These are phyloP conservation scores for Doris montereyensis DNA, from an alignment of 2,888 invertebrate species.

Conservation along the genomic window DNA sequence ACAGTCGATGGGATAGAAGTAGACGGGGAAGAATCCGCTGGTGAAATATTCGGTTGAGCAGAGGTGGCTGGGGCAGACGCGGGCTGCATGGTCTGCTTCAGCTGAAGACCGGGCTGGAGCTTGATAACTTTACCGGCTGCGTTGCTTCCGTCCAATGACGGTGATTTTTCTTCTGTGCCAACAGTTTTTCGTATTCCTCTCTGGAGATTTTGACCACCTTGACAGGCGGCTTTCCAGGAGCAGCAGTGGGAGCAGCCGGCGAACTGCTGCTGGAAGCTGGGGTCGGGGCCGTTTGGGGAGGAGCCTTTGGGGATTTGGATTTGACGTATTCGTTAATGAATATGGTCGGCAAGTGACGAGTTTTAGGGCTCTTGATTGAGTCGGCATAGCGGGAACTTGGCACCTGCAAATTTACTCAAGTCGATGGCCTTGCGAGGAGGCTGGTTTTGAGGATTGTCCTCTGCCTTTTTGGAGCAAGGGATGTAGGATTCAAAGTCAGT, in stretches of 20 bases:
- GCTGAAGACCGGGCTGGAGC: conserved; percentile 43
- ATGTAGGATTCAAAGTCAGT: conserved; percentile 40
- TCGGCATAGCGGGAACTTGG: conserved; percentile 35
- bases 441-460: neutral
- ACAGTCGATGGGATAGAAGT: no score
- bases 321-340: conserved; percentile 36
- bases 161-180: conserved; percentile 46
- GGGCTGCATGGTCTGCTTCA: conserved; percentile 18
- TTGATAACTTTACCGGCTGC: conserved; percentile 41
- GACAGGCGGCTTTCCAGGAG: conserved; percentile 30
- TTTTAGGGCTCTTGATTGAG: neutral
- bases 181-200: conserved; percentile 43
- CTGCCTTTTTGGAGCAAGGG: neutral
- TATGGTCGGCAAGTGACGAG: neutral
- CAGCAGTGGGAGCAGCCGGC: neutral
- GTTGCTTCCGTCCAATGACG: conserved; percentile 31
- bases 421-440: neutral
- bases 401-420: conserved; percentile 35
- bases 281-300: neutral
- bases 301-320: neutral
- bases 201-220: conserved; percentile 44
- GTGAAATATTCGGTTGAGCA: neutral
- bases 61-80: neutral
- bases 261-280: neutral
- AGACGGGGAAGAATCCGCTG: no score